phyloP scores from a whole-genome alignment of 35 echinoderm and acorn worm genomes.

The Stichopus chloronotus region DNA sequence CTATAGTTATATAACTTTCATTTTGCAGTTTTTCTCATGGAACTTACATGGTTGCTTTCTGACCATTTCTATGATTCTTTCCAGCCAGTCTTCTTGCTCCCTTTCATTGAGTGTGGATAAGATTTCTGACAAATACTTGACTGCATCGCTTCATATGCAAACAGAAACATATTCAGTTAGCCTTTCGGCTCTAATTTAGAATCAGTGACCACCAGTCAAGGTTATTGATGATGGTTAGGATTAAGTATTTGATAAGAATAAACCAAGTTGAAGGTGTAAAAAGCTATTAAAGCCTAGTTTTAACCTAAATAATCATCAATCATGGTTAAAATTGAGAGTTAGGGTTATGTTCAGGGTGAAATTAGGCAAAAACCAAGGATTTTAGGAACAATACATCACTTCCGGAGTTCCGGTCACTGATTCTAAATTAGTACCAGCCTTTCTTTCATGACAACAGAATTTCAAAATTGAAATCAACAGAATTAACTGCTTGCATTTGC shows the following conservation, averaged over 20 bases:
- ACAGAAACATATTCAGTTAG: neutral
- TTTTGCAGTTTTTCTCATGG: neutral
- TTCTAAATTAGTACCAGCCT: neutral
- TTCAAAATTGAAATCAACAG: neutral
- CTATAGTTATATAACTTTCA: too few species aligned
- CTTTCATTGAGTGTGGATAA: constrained; percentile 79
- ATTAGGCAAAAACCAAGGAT: too few species aligned
- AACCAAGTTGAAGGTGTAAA: too few species aligned
- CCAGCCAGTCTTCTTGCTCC: constrained; percentile 89
- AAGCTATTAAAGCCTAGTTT: too few species aligned
- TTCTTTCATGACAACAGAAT: neutral
- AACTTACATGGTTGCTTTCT: constrained; percentile 94
- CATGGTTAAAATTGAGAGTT: too few species aligned
- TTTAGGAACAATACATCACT: too few species aligned
- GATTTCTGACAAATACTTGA: constrained; percentile 75
- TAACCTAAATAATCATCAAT: too few species aligned
- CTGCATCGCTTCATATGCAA: constrained; percentile 78
- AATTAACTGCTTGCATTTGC: neutral
- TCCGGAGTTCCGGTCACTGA: neutral
- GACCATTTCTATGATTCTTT: constrained; percentile 87
- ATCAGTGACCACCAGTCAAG: neutral
- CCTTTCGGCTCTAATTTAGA: too few species aligned
- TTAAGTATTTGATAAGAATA: too few species aligned
- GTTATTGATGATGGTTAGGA: too few species aligned
- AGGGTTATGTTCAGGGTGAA: neutral